Evolutionary conservation across 2,113 vertebrate genomes (phyloP), one percentile per base, ranked within the genome.

Genomic region (Erythrocercus mccallii): DNA sequence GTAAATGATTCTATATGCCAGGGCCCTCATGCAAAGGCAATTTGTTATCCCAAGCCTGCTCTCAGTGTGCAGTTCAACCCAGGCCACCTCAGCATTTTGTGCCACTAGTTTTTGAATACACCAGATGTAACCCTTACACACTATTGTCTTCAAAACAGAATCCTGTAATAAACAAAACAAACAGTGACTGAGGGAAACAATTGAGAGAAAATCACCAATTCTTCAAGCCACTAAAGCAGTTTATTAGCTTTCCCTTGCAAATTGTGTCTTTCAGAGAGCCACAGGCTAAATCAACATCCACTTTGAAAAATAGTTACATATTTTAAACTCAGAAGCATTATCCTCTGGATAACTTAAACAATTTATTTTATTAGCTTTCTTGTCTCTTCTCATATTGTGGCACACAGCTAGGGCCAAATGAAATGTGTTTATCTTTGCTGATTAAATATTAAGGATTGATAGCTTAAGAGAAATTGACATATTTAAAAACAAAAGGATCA

Each of bases 381-480:
- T 94, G 35, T 69, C 58, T 97, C 60, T 96, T 95, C 58, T 83
- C 51, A 90, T 92, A 74, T 66, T 92, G 85, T 86, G 78, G 84
- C 62, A 97, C 88, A 79, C 14, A 80, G 47, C 93, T 95, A 89
- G 96, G 62, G 78, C 71, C 71, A 97, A 97, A 97, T 90, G 33
- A 97, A 97, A 96, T 96, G 71, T 12, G 30, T 96, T 95, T 96
- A 88, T 93, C 87, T 95, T 28, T 69, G 40, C 5, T 95, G 86
- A 96, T 97, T 92, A 96, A 96, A 96, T 86, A 96, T 94, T 95
- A 92, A 96, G 94, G 78, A 95, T 79, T 33, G 38, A 95, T 85
- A 85, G 65, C 23, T 86, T 89, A 95, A 96, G 70, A 96, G 50
- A 92, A 96, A 83, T 15, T 94, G 91, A 77, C 57, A 62, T 81